Evolutionary conservation across 2,888 invertebrate species (phyloP), one percentile per base, ranked within the genome.

Genomic region (Teinopalpus imperialis): DNA sequence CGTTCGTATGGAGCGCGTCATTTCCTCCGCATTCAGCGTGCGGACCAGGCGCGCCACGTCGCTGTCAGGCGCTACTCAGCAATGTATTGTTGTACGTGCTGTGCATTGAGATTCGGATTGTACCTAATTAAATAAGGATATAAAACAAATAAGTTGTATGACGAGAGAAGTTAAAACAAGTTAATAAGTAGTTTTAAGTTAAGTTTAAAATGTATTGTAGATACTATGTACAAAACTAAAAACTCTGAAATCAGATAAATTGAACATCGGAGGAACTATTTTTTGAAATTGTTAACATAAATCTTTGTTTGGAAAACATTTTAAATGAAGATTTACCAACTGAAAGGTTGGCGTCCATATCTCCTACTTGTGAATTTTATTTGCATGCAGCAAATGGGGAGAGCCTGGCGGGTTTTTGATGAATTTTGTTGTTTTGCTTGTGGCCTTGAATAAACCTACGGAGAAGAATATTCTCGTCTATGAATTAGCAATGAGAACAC

Each of bases 341-440:
- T 46, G 42, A 61, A 63, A 66, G 66, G 70, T 63, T 64, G 59
- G 56, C 53, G 43, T 66, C 65, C 66, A 66, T 60, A 63, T 66
- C 63, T 77, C 76, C 80, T 85, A 85, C 76, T 83, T 85, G 80
- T 74, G 74, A 69, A 83, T 79, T 80, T 82, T 85, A 75, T 82
- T 83, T 74, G 81, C 77, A 74, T 83, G 87, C 70, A 87, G 83
- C 79, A 87, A 83, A 72, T 85, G 83, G 65, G 86, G 82, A 67
- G 86, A 76, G 67, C 81, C 82, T 62, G 83, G 79, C 62, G 81
- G 74, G 50, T 82, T 81, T 80, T 82, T 81, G 66, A 63, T 77
- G 75, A 81, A 80, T 78, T 85, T 86, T 75, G 86, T 80, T 43
- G 83, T 79, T 72, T 73, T 74, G 60, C 65, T 63, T 51, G 68